Evolutionary conservation across 2,888 invertebrate genomes (phyloP), one percentile per base, ranked within the genome.

Genomic region (Synanthedon myopaeformis): DNA sequence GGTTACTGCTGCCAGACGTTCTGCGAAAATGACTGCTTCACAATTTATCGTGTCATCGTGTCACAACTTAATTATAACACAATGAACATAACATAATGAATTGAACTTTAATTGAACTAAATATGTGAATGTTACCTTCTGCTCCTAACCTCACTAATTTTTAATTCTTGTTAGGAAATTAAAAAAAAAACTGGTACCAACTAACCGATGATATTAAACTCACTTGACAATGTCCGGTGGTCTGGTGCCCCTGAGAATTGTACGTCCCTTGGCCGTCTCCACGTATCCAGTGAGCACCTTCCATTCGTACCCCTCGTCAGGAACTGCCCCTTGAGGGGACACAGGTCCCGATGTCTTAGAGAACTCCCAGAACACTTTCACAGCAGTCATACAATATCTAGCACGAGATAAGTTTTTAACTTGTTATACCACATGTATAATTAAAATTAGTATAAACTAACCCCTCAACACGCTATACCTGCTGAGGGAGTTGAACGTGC

Each of bases 261-360:
- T 82, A 53, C 88, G 62, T 0, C 88, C 87, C 1, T 75, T 60
- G 0, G 77, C 81, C 0, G 73, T 80, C 64, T 86, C 86, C 58
- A 82, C 84, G 59, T 68, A 88, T 0, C 79, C 88, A 0, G 85
- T 88, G 23, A 84, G 72, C 41, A 86, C 85, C 69, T 84, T 85
- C 74, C 75, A 79, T 64, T 87, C 87, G 57, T 86, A 87, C 0
- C 78, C 79, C 55, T 85, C 86, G 54, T 86, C 86, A 0, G 85
- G 82, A 0, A 83, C 73, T 0, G 74, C 62, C 0, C 78, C 80
- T 51, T 74, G 78, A 0, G 70, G 59, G 0, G 69, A 63, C 42
- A 79, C 76, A 0, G 62, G 54, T 0, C 52, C 57, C 0, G 70
- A 35, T 0, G 56, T 28, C 62, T 74, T 74, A 0, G 73, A 61